Conservation (phyloP, 2,888 invertebrate genomes). For the Agriotes lineatus region DNA sequence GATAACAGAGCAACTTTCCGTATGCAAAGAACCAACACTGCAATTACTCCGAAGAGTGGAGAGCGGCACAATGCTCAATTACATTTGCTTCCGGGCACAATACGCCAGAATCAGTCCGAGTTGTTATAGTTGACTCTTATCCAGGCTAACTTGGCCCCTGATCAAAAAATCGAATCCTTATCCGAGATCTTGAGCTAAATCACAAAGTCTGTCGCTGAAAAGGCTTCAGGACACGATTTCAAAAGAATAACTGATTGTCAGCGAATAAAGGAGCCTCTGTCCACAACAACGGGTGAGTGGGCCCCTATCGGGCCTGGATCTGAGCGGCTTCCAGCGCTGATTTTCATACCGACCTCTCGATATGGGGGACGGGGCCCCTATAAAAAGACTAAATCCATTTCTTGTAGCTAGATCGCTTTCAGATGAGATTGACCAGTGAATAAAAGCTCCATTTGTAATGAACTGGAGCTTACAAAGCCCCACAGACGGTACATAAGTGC, state of each 20-base stretch:
- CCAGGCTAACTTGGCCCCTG: conserved; percentile 59
- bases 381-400: conserved; percentile 60
- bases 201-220: conserved; percentile 63
- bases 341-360: conserved; percentile 52
- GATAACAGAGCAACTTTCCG: conserved; percentile 17
- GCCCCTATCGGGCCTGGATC: conserved; percentile 49
- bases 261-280: conserved; percentile 58
- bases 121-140: conserved; percentile 53
- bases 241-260: conserved; percentile 65
- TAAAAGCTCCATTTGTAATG: conserved; percentile 66
- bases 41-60: background rate
- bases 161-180: conserved; percentile 60
- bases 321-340: conserved; percentile 45
- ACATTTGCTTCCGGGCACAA: conserved; percentile 24
- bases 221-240: conserved; percentile 63
- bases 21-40: background rate
- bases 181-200: conserved; percentile 60
- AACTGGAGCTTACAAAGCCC: conserved; percentile 61
- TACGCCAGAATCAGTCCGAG: conserved; percentile 34
- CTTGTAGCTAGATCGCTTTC: conserved; percentile 64
- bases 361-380: conserved; percentile 45
- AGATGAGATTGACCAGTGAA: conserved; percentile 65
- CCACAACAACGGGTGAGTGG: conserved; percentile 52
- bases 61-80: conserved; percentile 16
- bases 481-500: conserved; percentile 53